phyloP scores from a whole-genome alignment of 1,140 invertebrate genomes.

The Tetramorium parvispinum region DNA sequence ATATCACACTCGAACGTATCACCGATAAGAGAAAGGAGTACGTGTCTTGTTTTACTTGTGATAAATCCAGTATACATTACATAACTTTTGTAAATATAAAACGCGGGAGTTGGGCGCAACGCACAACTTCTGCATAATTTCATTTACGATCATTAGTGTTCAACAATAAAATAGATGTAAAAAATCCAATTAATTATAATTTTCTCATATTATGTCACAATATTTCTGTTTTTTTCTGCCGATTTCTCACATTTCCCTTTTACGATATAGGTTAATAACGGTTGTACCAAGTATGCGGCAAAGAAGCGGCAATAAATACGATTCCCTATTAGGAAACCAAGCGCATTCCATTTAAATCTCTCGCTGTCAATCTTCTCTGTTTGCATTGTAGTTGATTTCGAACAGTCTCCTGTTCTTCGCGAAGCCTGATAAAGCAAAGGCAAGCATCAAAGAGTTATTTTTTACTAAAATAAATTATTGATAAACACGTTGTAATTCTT shows the following conservation, averaged over 20 bases:
- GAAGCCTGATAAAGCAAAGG: not conserved
- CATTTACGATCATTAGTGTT: not conserved
- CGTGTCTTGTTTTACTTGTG: not conserved
- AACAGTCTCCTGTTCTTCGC: not conserved
- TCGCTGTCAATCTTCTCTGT: conserved; percentile 45
- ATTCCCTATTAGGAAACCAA: conserved; percentile 65
- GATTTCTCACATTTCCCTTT: conserved; percentile 25
- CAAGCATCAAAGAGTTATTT: conserved; percentile 14
- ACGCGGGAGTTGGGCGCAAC: too few species aligned
- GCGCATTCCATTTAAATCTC: conserved; percentile 61
- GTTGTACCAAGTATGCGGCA: conserved; percentile 1
- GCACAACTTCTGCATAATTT: not conserved
- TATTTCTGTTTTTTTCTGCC: not conserved
- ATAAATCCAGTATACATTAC: not conserved
- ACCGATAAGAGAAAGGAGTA: not conserved
- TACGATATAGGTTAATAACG: conserved; percentile 26
- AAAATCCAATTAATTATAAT: not conserved
- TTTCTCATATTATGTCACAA: not conserved
- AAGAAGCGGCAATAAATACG: conserved; percentile 55
- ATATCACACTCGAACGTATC: not conserved
- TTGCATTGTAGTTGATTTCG: not conserved
- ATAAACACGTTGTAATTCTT: not conserved
- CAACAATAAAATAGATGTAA: not conserved
- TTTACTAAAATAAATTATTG: not conserved
- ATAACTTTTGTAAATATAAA: not conserved